Base-by-base conservation (phyloP, 2,888 invertebrate species). In the Anarsia innoxiella region DNA sequence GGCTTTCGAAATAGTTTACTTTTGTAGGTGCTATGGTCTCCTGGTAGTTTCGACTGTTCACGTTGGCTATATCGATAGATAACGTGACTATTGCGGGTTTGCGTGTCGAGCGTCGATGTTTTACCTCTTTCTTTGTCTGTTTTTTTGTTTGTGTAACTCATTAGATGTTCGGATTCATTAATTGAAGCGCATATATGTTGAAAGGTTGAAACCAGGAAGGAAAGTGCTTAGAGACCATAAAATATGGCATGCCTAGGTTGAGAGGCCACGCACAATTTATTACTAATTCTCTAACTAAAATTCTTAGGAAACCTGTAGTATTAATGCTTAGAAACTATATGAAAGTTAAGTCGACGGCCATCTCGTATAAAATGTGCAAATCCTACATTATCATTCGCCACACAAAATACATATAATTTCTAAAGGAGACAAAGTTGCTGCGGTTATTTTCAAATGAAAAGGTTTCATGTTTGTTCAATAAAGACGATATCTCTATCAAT, bases 1-100 rank as follows among this genome's bases (percentile, higher is more conserved):
- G 69, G 61, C 66, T 74, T 71, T 70, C 79, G 69, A 79, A 80
- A 80, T 80, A 76, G 76, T 74, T 68, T 64, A 75, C 71, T 72
- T 71, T 72, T 71, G 63, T 67, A 54, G 48, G 37, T 47, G 52
- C 66, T 75, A 79, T 84, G 79, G 40, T 64, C 48, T 63, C 83
- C 83, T 84, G 66, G 83, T 83, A 80, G 54, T 64, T 76, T 78
- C 73, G 79, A 82, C 75, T 76, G 69, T 72, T 67, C 64, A 74
- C 79, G 80, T 77, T 77, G 66, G 68, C 66, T 77, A 73, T 79
- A 72, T 82, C 78, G 79, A 82, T 76, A 74, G 66, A 70, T 72
- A 60, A 63, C 68, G 71, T 69, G 59, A 69, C 62, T 66, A 51
- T 46, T 43, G 47, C 41, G 23, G 42, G 51, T 56, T 59, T 49